Base-by-base conservation (phyloP, 2,797 vertebrate genomes). In the Balearica regulorum region DNA sequence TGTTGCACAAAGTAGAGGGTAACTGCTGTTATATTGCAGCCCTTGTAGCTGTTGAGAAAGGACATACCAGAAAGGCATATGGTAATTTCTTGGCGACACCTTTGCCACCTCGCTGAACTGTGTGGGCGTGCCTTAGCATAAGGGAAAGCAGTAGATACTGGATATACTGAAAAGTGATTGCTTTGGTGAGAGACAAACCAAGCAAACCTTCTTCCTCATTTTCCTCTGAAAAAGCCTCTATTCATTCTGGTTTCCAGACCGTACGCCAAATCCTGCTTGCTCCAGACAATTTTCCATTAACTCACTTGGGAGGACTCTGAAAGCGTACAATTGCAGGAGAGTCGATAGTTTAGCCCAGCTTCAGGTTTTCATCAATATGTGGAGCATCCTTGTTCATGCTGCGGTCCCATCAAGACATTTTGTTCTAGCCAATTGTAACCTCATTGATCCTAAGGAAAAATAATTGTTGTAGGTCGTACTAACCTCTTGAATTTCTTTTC, bases 241-340 rank as follows among this genome's bases (percentile, higher is more conserved):
- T 94, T 89, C 88, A 75, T 93, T 87, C 69, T 55, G 41, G 31
- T 92, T 95, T 94, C 84, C 61, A 69, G 71, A 75, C 26, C 0
- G 2, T 54, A 77, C 83, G 57, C 83, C 84, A 95, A 89, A 87
- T 73, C 37, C 62, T 94, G 39, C 55, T 92, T 9, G 7, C 35
- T 79, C 24, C 46, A 75, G 71, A 76, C 48, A 62, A 10, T 60
- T 73, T 88, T 57, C 75, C 8, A 2, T 71, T 89, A 66, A 65
- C 29, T 88, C 54, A 33, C 22, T 44, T 68, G 35, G 25, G 69
- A 87, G 28, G 57, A 57, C 54, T 85, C 57, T 75, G 37, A 77
- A 75, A 62, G 35, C 2, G 0, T 68, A 25, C 57, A 75, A 0
- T 41, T 92, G 53, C 57, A 71, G 46, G 11, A 68, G 18, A 53